Conservation (phyloP, 2,113 vertebrate genomes). For the Gobio gobio region DNA sequence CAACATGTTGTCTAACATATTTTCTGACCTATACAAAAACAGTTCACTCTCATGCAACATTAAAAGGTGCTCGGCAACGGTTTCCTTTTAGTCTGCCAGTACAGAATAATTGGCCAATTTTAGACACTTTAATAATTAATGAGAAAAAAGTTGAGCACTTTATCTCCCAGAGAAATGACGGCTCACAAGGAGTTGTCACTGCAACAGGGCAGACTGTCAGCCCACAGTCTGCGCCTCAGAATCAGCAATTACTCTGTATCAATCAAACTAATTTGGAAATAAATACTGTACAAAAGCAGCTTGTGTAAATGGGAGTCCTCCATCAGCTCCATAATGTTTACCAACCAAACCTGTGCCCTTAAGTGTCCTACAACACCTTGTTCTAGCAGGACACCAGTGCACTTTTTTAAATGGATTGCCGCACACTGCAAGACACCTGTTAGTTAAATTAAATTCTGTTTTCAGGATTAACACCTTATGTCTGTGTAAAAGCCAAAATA, state of each 20-base stretch:
- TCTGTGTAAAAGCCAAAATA: neutral
- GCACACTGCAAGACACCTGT: conserved; percentile 14
- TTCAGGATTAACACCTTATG: neutral
- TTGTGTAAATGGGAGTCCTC: neutral
- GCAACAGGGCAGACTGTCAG: conserved; percentile 6
- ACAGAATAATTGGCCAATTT: conserved; percentile 20
- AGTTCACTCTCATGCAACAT: neutral
- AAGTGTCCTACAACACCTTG: conserved; percentile 3
- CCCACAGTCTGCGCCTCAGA: neutral
- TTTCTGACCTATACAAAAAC: neutral
- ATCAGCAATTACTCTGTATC: neutral
- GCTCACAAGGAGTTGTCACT: neutral
- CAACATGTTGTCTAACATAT: neutral
- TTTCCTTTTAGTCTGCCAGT: neutral
- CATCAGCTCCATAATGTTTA: neutral
- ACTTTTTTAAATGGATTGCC: neutral
- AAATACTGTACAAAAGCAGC: neutral
- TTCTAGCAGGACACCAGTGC: neutral
- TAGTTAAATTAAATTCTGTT: conserved; percentile 13
- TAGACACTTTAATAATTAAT: conserved; percentile 38
- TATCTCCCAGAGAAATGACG: conserved; percentile 1
- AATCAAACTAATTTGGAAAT: conserved; percentile 1
- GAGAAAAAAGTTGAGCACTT: conserved; percentile 1
- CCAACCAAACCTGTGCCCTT: neutral
- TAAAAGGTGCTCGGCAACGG: neutral